phyloP scores from a whole-genome alignment of 2,888 invertebrate genomes.

The Heliconius ismenius region DNA sequence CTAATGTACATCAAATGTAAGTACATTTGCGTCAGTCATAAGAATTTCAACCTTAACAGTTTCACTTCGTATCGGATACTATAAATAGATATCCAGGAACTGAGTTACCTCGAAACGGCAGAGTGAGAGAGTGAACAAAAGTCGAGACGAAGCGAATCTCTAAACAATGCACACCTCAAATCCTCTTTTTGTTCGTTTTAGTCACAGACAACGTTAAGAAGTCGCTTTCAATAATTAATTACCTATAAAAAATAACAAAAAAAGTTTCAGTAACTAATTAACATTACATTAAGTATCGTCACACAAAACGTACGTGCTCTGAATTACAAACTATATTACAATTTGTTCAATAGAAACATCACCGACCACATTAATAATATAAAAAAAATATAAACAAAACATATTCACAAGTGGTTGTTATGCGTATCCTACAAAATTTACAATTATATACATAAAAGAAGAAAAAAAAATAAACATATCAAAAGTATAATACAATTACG shows the following conservation, averaged over 20 bases:
- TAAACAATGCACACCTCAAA: constrained; percentile 14
- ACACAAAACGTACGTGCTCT: constrained; percentile 40
- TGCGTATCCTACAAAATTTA: constrained; percentile 74
- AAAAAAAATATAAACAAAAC: constrained; percentile 49
- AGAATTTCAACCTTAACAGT: constrained; percentile 7
- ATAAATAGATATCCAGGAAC: not conserved
- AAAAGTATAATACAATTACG: constrained; percentile 70
- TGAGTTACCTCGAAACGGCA: not conserved
- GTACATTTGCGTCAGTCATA: constrained; percentile 26
- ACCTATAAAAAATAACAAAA: constrained; percentile 44
- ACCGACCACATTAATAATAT: constrained; percentile 39
- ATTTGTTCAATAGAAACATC: constrained; percentile 43
- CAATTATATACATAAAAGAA: constrained; percentile 77
- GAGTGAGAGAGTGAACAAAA: constrained; percentile 17
- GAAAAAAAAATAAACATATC: constrained; percentile 64
- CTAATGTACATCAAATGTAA: constrained; percentile 13
- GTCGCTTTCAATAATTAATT: constrained; percentile 34
- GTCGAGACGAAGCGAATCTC: constrained; percentile 10
- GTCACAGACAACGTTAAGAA: constrained; percentile 26
- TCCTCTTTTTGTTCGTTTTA: constrained; percentile 31
- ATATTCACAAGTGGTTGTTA: constrained; percentile 66
- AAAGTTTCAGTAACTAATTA: constrained; percentile 40
- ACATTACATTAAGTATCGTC: constrained; percentile 37
- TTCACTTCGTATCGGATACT: constrained; percentile 1
- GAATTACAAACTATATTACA: constrained; percentile 39